Base-by-base conservation (phyloP, 2,113 vertebrate species). In the Spilogale gracilis region DNA sequence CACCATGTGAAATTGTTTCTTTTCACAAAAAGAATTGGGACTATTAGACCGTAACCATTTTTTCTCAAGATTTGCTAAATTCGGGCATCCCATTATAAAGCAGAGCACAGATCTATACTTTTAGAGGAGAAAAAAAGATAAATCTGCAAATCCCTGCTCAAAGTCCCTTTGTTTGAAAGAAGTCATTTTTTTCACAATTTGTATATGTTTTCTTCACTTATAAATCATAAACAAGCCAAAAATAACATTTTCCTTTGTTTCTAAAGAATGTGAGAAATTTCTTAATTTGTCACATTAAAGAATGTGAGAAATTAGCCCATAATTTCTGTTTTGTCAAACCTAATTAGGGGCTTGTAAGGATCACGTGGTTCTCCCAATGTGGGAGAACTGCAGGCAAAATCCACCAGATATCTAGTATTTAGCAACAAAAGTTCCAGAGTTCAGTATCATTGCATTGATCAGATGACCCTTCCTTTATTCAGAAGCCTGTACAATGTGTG, bases 1-100 rank as follows among this genome's bases (percentile, higher is more conserved):
- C 38, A 91, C 43, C 6, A 60, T 43, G 1, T 84, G 7, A 69
- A 97, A 87, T 88, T 90, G 11, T 69, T 97, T 93, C 63, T 45
- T 45, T 94, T 94, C 95, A 65, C 54, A 81, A 20, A 93, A 93
- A 63, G 32, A 87, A 92, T 84, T 94, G 25, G 52, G 58, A 93
- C 52, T 90, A 50, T 60, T 90, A 86, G 60, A 95, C 73, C 0
- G 0, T 32, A 95, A 87, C 65, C 30, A 27, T 61, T 92, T 30
- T 76, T 69, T 76, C 23, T 69, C 76, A 90, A 97, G 38, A 69
- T 85, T 67, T 67, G n/a, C 32, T 94, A 50, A 76, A 89, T 86
- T 91, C 20, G n/a, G 12, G 16, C 65, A 32, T 89, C 65, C 20
- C 61, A 82, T 79, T 94, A 92, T 79, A 86, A 79, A 97, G 89